A percentile compares a stretch with the other conserved stretches of the same genome.
phyloP scores from a whole-genome alignment of 2,888 invertebrate species.

The Loripinus fragilis region DNA sequence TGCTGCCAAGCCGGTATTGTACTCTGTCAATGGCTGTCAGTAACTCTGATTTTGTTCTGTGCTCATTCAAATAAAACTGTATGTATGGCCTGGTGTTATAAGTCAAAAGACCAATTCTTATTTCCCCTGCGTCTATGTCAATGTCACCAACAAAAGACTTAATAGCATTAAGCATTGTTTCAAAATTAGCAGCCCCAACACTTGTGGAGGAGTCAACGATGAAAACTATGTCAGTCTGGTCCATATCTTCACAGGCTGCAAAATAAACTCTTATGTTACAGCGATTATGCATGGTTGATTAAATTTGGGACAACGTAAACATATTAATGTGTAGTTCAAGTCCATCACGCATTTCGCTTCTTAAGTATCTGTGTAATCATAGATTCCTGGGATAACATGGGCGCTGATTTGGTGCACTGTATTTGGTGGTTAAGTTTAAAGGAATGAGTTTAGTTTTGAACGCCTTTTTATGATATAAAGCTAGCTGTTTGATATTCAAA shows the following conservation, averaged over 20 bases:
- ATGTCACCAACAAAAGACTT: slow-evolving; percentile 65
- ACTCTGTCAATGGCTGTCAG: slow-evolving; percentile 66
- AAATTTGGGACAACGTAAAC: too few species aligned
- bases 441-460: too few species aligned
- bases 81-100: slow-evolving; percentile 68
- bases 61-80: slow-evolving; percentile 68
- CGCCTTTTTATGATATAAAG: too few species aligned
- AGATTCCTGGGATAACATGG: too few species aligned
- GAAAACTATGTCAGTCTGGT: slow-evolving; percentile 69
- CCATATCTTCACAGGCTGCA: slow-evolving; percentile 21
- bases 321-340: too few species aligned
- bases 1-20: slow-evolving; percentile 73
- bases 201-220: slow-evolving; percentile 73
- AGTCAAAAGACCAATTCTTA: slow-evolving; percentile 73
- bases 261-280: background rate
- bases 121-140: slow-evolving; percentile 70
- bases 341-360: too few species aligned
- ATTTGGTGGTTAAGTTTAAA: too few species aligned
- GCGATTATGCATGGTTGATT: too few species aligned
- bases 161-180: slow-evolving; percentile 65
- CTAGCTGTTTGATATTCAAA: too few species aligned
- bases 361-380: too few species aligned
- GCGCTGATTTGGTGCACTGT: too few species aligned
- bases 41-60: slow-evolving; percentile 56
- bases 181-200: slow-evolving; percentile 66